These are phyloP conservation scores for Cantharis rustica DNA, from an alignment of 2,888 invertebrate species.

Conservation along the genomic window DNA sequence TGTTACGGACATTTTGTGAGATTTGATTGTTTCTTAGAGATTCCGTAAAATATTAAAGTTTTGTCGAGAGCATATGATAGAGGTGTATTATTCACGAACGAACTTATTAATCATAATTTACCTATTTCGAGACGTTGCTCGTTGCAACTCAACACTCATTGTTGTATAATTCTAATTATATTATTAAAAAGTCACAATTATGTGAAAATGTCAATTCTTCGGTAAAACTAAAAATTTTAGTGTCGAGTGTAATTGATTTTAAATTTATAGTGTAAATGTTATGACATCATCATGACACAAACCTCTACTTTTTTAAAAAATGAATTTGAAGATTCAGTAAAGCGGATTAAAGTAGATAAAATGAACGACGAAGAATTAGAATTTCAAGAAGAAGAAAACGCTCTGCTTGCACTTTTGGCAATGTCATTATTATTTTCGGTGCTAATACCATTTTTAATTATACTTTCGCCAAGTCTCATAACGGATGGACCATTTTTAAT, in stretches of 20 bases:
- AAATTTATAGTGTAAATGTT: background rate
- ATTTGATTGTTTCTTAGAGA: no score
- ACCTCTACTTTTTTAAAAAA: background rate
- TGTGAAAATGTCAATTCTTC: background rate
- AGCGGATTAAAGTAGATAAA: background rate
- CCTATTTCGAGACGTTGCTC: no score
- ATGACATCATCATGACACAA: background rate
- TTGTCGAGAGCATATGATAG: no score
- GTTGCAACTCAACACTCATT: no score
- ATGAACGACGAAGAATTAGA: constrained; percentile 15
- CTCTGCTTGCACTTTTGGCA: constrained; percentile 39
- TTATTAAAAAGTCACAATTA: background rate
- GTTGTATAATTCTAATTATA: no score
- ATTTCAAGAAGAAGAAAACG: constrained; percentile 38
- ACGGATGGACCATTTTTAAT: constrained; percentile 36
- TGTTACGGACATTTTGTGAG: no score
- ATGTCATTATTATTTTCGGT: constrained; percentile 40
- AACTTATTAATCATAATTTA: no score
- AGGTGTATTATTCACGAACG: no score
- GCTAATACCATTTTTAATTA: constrained; percentile 38
- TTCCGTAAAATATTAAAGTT: no score
- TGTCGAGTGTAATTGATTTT: background rate
- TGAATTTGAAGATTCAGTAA: background rate
- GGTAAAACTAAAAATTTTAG: background rate
- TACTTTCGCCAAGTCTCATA: constrained; percentile 39